Conservation (phyloP, 2,113 vertebrate genomes). For the Seriola dumerili region DNA sequence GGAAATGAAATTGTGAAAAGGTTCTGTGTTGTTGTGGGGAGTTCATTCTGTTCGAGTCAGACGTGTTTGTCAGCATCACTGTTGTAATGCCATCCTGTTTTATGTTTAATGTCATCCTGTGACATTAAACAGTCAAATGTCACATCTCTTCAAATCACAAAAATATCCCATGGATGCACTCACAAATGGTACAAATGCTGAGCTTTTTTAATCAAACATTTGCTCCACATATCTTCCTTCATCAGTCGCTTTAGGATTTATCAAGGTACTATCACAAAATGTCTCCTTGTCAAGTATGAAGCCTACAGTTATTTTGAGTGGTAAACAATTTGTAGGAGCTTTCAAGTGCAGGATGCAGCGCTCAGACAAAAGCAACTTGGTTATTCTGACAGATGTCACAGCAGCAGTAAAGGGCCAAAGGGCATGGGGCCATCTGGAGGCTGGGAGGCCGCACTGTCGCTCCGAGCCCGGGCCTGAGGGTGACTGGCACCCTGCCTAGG, state of each 20-base stretch:
- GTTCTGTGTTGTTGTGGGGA: constrained; percentile 13
- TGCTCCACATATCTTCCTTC: background rate
- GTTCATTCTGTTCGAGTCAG: constrained; percentile 18
- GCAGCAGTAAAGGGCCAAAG: constrained; percentile 80
- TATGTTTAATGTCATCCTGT: constrained; percentile 56
- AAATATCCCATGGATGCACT: constrained; percentile 27
- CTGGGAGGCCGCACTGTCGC: constrained; percentile 73
- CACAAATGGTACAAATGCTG: background rate
- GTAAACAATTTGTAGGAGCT: constrained; percentile 67
- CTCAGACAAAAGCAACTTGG: constrained; percentile 80
- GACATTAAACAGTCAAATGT: constrained; percentile 61
- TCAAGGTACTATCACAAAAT: constrained; percentile 22
- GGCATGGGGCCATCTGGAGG: constrained; percentile 84
- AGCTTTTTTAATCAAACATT: background rate
- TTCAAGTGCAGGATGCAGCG: constrained; percentile 59
- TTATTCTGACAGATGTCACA: constrained; percentile 84
- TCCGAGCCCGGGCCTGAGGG: constrained; percentile 65
- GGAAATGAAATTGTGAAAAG: background rate
- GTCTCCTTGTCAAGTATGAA: background rate
- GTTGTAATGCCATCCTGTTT: constrained; percentile 46
- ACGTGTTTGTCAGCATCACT: constrained; percentile 40
- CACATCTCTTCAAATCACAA: constrained; percentile 58
- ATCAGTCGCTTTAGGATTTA: constrained; percentile 12
- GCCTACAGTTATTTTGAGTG: constrained; percentile 47
- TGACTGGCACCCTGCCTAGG: constrained; percentile 68